phyloP scores from a whole-genome alignment of 2,888 invertebrate species.

The Platycheirus albimanus region DNA sequence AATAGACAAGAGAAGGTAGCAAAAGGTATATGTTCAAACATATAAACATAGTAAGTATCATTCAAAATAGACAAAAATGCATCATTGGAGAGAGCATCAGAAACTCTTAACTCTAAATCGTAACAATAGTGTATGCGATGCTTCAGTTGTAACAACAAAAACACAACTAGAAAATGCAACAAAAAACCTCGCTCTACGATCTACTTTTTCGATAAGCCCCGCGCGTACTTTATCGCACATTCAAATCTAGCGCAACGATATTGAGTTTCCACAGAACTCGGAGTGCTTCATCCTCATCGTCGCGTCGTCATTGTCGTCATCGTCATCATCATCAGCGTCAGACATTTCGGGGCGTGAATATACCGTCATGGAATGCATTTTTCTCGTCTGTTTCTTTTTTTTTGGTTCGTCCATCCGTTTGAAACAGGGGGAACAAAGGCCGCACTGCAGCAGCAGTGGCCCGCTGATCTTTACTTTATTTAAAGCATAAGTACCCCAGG shows the following conservation, averaged over 20 bases:
- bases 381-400: neutral
- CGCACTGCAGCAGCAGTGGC: no score
- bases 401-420: no score
- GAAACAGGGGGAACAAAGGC: conserved; percentile 41
- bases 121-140: conserved; percentile 30
- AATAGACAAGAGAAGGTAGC: no score
- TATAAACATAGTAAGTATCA: conserved; percentile 29
- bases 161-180: conserved; percentile 15
- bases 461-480: conserved; percentile 59
- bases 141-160: conserved; percentile 18
- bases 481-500: conserved; percentile 2
- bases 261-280: conserved; percentile 75
- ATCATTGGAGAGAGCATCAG: conserved; percentile 67
- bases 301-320: conserved; percentile 57
- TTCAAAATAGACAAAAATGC: conserved; percentile 42
- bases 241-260: conserved; percentile 71
- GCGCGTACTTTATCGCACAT: conserved; percentile 47
- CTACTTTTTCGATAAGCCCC: conserved; percentile 53
- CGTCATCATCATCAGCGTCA: conserved; percentile 57
- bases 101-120: conserved; percentile 12
- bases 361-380: conserved; percentile 57
- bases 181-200: conserved; percentile 38
- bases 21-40: no score
- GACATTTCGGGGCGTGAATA: conserved; percentile 72
- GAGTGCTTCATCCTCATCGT: conserved; percentile 35